Evolutionary conservation across 53 echinoderm and acorn worm genomes (phyloP), one percentile per base, ranked within the genome.

Genomic region (Stichopus horrens): DNA sequence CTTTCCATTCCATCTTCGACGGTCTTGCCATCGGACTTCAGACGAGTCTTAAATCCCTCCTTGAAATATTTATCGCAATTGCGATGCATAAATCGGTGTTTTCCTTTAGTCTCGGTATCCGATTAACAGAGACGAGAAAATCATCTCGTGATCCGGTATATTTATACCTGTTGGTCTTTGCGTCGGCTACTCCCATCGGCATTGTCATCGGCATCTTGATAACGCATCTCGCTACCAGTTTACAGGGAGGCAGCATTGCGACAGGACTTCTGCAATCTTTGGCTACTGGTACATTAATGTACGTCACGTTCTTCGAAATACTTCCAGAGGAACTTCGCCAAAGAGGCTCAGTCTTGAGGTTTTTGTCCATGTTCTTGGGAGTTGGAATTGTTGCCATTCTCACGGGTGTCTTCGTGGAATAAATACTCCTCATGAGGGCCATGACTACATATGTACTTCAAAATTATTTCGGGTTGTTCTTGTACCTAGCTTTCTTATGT

Each of bases 101-200:
- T 52, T 91, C 93, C 5, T 91, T 93, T 71, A 91, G 93, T 60
- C 91, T 93, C 22, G 93, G 93, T 16, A 86, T 93, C 52, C 91
- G 91, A 53, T 68, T 92, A 54, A 87, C 91, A 22, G 89, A 88
- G 55, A 81, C 66, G 10, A 58, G 56, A 51, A 52, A 60, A 51
- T 51, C 52, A 9, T 73, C 83, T 23, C 58, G 59, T 7, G 19
- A 71, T 18, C 86, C 68, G 58, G 85, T 85, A 11, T 85, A 85
- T 66, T 74, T 79, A 4, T 89, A 86, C 68, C 16, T 93, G 9
- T 71, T 91, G 5, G 88, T 89, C 16, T 93, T 92, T 76, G 86
- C 93, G 13, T 73, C 86, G 7, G 89, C 93, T 6, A 89, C 93
- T 5, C 93, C 93, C 4, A 37, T 93, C 55, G 93, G 91, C 8